phyloP scores from a whole-genome alignment of 2,113 vertebrate species.

The Chaetodon auriga region DNA sequence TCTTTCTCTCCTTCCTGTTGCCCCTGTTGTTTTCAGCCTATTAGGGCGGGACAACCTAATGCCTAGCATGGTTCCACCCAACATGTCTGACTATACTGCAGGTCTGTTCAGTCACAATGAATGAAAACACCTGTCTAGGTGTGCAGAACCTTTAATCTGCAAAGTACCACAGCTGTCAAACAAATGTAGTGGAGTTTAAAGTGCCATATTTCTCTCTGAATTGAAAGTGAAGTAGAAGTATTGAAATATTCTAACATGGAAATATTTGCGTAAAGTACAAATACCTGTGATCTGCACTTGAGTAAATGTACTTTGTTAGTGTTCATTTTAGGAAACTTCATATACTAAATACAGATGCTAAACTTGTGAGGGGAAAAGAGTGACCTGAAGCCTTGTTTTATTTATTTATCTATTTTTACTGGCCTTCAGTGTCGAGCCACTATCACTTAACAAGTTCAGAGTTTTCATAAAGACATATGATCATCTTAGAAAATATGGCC shows the following conservation, averaged over 20 bases:
- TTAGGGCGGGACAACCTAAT: not conserved
- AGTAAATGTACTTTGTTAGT: too few relatives aligned
- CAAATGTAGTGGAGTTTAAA: not conserved
- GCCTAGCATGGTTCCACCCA: not conserved
- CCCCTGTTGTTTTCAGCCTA: not conserved
- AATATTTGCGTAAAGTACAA: not conserved
- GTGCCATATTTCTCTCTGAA: not conserved
- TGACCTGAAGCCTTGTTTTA: not conserved
- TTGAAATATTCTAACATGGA: not conserved
- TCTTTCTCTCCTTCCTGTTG: not conserved
- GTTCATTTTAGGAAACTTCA: too few relatives aligned
- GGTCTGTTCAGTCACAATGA: not conserved
- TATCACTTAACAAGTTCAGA: too few relatives aligned
- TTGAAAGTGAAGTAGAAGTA: not conserved
- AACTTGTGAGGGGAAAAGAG: too few relatives aligned
- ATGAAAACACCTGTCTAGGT: not conserved
- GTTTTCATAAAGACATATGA: too few relatives aligned
- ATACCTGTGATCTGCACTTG: too few relatives aligned
- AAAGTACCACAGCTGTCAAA: not conserved
- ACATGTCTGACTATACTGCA: not conserved
- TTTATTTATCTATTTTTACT: too few relatives aligned
- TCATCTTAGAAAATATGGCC: not conserved
- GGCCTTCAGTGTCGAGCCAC: not conserved
- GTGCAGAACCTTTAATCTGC: not conserved
- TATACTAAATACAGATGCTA: too few relatives aligned